Base-by-base conservation (phyloP, 2,797 vertebrate species). In the Meda fulgida region DNA sequence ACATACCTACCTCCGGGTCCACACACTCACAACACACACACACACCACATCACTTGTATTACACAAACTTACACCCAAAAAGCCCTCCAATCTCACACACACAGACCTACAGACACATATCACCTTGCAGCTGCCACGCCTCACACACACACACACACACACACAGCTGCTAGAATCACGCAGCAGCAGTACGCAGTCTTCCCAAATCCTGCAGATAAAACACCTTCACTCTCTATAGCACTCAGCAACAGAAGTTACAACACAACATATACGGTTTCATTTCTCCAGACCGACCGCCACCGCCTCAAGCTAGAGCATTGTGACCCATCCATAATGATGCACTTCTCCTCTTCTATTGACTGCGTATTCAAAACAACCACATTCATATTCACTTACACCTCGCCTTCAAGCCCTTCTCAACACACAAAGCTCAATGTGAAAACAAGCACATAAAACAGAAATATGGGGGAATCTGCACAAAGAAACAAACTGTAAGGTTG, bases 81-180 rank as follows among this genome's bases (percentile, higher is more conserved):
- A 84, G 29, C 76, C 36, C 36, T 70, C 76, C 76, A 84, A 85
- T 85, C 77, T 85, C 77, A 90, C 87, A 87, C 84, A 86, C 86
- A 87, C 78, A 81, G 77, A 87, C 86, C 89, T 89, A 91, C 91
- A 89, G 86, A 87, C 85, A 82, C 84, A 83, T 81, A 85, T 85
- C 43, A 76, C 83, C 55, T 84, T 83, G 76, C 34, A 67, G 40
- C 36, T 63, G 48, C 63, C 43, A 89, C 88, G 85, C 86, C 89
- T 87, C 40, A 65, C 85, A 90, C 88, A 89, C 92, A 87, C 85
- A 90, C 89, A 66, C 88, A 90, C 90, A 88, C 84, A 85, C 80
- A 80, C 73, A 86, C 80, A 75, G 38, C 53, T 66, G 60, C 71
- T 9, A 18, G 18, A 86, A 23, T 83, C 76, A 36, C 73, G 14